Percentiles rank a stretch among this genome's conserved stretches.
These are phyloP conservation scores for Albula goreensis DNA, from an alignment of 2,113 vertebrate genomes.

Conservation along the genomic window DNA sequence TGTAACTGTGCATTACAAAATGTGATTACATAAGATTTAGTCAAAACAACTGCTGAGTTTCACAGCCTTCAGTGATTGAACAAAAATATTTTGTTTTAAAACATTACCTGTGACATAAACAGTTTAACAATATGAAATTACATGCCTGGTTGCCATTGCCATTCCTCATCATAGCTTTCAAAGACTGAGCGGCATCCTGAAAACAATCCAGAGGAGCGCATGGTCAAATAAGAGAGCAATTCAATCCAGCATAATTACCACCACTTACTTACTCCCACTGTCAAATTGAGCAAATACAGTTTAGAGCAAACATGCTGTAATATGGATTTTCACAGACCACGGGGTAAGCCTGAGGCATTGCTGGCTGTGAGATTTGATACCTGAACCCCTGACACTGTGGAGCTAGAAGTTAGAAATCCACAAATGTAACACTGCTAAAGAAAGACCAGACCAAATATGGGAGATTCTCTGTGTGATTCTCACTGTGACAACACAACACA, in stretches of 20 bases:
- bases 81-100: neutral
- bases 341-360: too few species aligned
- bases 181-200: constrained; percentile 71
- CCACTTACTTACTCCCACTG: too few species aligned
- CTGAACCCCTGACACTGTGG: too few species aligned
- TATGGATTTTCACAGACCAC: too few species aligned
- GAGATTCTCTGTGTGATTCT: too few species aligned
- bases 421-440: too few species aligned
- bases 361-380: too few species aligned
- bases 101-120: neutral
- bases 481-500: too few species aligned
- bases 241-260: neutral
- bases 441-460: too few species aligned
- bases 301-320: too few species aligned
- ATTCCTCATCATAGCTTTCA: constrained; percentile 71
- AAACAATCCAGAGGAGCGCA: neutral
- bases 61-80: neutral
- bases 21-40: neutral
- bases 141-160: constrained; percentile 64
- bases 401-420: too few species aligned
- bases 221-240: neutral
- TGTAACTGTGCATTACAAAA: neutral
- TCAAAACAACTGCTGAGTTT: neutral
- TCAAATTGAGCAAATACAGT: too few species aligned
- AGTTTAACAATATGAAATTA: neutral